Evolutionary conservation across 2,888 invertebrate species (phyloP).

Genomic region (Phlogophora meticulosa): DNA sequence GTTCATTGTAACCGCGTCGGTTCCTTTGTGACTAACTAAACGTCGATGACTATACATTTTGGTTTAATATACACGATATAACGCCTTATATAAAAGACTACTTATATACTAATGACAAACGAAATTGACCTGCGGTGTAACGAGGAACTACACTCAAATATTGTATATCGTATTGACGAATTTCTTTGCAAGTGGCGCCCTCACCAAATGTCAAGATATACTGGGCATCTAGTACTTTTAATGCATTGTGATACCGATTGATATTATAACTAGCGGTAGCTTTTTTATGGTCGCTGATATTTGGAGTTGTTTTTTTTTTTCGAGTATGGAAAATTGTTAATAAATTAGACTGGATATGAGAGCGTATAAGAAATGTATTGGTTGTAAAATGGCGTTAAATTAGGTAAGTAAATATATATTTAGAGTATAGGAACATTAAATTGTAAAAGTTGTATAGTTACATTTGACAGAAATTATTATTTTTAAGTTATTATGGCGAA

Average conservation of each 20-base stretch:
- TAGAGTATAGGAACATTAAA: constrained; percentile 12
- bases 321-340: constrained; percentile 49
- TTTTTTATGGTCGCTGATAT: constrained; percentile 54
- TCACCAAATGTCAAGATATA: constrained; percentile 5
- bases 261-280: constrained; percentile 58
- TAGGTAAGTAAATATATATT: constrained; percentile 54
- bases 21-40: constrained; percentile 64
- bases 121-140: constrained; percentile 11
- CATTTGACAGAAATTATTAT: too few relatives aligned
- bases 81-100: constrained; percentile 58
- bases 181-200: constrained; percentile 10
- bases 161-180: background rate
- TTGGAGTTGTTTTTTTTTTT: constrained; percentile 48
- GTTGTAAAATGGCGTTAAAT: constrained; percentile 63
- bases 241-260: constrained; percentile 56
- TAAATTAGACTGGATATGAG: constrained; percentile 52
- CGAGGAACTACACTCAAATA: background rate
- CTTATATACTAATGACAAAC: constrained; percentile 30
- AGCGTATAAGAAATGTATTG: constrained; percentile 54
- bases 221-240: background rate
- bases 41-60: constrained; percentile 60
- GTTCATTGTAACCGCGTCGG: constrained; percentile 72
- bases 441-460: too few relatives aligned
- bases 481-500: too few relatives aligned
- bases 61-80: constrained; percentile 55